These are phyloP conservation scores for Volucella bombylans DNA, from an alignment of 2,888 invertebrate species.

Conservation along the genomic window DNA sequence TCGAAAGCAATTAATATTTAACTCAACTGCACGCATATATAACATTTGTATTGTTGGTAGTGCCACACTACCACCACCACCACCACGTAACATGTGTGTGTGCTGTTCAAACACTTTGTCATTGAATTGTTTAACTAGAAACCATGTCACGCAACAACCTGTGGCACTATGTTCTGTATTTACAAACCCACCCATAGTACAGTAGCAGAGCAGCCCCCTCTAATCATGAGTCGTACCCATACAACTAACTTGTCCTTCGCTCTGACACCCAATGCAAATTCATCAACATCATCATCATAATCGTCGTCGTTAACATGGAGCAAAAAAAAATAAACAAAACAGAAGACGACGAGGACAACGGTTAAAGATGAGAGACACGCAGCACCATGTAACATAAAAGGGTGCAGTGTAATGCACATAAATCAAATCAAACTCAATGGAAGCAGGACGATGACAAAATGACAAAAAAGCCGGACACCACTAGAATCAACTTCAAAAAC, in stretches of 20 bases:
- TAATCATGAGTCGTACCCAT: not conserved
- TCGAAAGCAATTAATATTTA: slow-evolving; percentile 43
- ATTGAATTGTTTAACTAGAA: slow-evolving; percentile 50
- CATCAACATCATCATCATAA: slow-evolving; percentile 17
- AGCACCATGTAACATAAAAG: slow-evolving; percentile 18
- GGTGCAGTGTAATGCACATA: slow-evolving; percentile 60
- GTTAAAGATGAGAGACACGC: not conserved
- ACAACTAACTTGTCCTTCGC: slow-evolving; percentile 47
- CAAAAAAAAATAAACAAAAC: not conserved
- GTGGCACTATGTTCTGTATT: slow-evolving; percentile 28
- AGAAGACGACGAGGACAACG: slow-evolving; percentile 15
- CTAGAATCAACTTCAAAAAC: slow-evolving; percentile 10
- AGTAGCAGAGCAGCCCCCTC: not conserved
- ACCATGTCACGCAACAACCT: slow-evolving; percentile 70
- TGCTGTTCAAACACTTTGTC: slow-evolving; percentile 20
- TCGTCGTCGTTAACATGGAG: slow-evolving; percentile 8
- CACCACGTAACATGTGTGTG: not conserved
- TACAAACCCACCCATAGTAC: not conserved
- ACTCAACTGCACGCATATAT: slow-evolving; percentile 15
- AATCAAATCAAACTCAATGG: slow-evolving; percentile 64
- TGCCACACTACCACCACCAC: not conserved
- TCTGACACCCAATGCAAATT: slow-evolving; percentile 48
- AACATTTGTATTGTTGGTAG: not conserved
- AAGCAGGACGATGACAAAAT: not conserved
- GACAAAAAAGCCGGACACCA: not conserved